These are phyloP conservation scores for Limnothrissa miodon DNA, from an alignment of 2,113 vertebrate genomes.

Conservation along the genomic window DNA sequence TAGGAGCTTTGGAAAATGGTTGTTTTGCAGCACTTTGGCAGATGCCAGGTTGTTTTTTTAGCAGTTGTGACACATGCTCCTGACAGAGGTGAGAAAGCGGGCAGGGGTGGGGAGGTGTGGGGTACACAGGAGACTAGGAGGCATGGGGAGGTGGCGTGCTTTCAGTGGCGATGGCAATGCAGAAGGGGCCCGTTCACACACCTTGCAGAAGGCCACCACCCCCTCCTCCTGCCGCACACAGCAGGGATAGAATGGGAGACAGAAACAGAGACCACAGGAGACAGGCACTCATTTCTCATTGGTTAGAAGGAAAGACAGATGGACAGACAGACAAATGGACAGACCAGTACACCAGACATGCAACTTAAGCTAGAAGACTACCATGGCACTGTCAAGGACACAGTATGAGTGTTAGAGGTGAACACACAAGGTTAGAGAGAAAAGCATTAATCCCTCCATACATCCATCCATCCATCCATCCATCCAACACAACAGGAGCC, in stretches of 20 bases:
- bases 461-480: conserved; percentile 26
- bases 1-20: conserved; percentile 46
- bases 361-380: not conserved
- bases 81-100: conserved; percentile 46
- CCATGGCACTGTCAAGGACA: not conserved
- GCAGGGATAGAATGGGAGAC: conserved; percentile 74
- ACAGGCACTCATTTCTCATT: conserved; percentile 31
- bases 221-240: conserved; percentile 93
- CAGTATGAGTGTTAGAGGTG: conserved; percentile 26
- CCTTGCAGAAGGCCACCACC: conserved; percentile 97
- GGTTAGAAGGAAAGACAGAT: conserved; percentile 32
- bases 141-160: conserved; percentile 49
- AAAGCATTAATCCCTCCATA: conserved; percentile 28
- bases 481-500: not conserved
- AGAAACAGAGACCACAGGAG: conserved; percentile 65
- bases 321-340: conserved; percentile 36
- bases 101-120: conserved; percentile 21
- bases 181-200: conserved; percentile 80
- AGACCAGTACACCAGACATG: conserved; percentile 1
- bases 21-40: conserved; percentile 26
- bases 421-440: conserved; percentile 26
- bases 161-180: conserved; percentile 49
- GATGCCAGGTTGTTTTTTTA: conserved; percentile 36
- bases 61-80: conserved; percentile 68
- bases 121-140: not conserved